A percentile compares a stretch with the other conserved stretches of the same genome.
phyloP scores from a whole-genome alignment of 2,113 vertebrate genomes.

The Myocastor coypus region DNA sequence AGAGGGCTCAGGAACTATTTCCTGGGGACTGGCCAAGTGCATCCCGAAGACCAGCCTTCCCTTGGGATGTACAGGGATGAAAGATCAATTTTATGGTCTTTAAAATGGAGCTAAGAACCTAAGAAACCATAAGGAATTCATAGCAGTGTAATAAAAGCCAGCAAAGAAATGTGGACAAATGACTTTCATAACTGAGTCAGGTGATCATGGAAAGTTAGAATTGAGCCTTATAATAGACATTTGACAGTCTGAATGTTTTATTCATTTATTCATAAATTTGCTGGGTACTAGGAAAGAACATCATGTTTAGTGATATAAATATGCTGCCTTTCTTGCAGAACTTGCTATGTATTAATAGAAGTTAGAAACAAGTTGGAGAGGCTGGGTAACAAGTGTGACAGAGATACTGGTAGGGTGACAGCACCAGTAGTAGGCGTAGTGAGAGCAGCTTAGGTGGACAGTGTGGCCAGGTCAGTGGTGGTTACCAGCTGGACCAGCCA shows the following conservation, averaged over 20 bases:
- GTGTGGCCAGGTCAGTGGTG: not conserved
- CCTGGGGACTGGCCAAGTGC: not conserved
- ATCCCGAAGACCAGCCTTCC: not conserved
- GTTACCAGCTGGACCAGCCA: not conserved
- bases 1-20: not conserved
- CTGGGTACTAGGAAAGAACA: not conserved
- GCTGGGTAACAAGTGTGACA: not conserved
- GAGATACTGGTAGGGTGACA: not conserved
- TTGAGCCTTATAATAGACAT: not conserved
- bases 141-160: not conserved
- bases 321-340: not conserved
- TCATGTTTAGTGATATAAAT: not conserved
- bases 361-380: not conserved
- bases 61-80: not conserved
- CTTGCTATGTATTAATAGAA: not conserved
- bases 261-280: constrained; percentile 1
- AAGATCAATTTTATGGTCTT: not conserved
- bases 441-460: not conserved
- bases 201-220: not conserved
- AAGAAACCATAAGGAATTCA: not conserved
- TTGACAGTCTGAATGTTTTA: not conserved
- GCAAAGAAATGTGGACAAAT: not conserved
- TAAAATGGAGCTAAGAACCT: not conserved
- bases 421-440: not conserved
- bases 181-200: not conserved